Evolutionary conservation across 2,888 invertebrate species (phyloP), one percentile per base, ranked within the genome.

Genomic region (Cremastobaeus sp.): DNA sequence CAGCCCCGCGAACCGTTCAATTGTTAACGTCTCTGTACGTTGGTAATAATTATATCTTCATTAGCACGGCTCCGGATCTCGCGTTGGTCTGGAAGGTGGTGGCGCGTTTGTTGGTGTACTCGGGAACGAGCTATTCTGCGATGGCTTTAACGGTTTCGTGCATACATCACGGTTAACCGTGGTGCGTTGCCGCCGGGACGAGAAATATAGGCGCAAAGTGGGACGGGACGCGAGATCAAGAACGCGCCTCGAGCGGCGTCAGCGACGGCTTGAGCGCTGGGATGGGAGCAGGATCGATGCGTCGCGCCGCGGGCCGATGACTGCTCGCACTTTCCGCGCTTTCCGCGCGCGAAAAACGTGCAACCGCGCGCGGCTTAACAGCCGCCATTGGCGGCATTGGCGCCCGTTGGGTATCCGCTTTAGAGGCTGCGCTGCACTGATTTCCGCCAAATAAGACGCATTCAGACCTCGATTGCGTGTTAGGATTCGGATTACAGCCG

Each of bases 21-120:
- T n/a, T n/a, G n/a, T n/a, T n/a, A n/a, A n/a, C n/a, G n/a, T n/a
- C n/a, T n/a, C n/a, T n/a, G n/a, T n/a, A 83, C 80, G 81, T 78
- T 77, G 81, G 84, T 85, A 87, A 87, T 87, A 87, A 87, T 87
- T 87, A 87, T 85, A 85, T 86, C 86, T 86, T 86, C 86, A 86
- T 87, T 87, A 87, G 85, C 84, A 82, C 81, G 82, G 81, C 81
- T 83, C 80, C 79, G 80, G 81, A 73, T 76, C 80, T 79, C 78
- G 78, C 77, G 18, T 30, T 32, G 65, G 41, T 32, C 15, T 34
- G 68, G 59, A 76, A 77, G 18, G 34, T 20, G 65, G 20, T 20
- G 25, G 17, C 30, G 60, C 48, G 28, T 39, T 34, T 39, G 37
- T 68, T 12, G 32, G 17, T 30, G 39, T 15, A 21, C 18, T 18